Percentiles rank a stretch among this genome's conserved stretches.
Evolutionary conservation across 2,888 invertebrate species (phyloP).

Genomic region (Apodemia mormo): DNA sequence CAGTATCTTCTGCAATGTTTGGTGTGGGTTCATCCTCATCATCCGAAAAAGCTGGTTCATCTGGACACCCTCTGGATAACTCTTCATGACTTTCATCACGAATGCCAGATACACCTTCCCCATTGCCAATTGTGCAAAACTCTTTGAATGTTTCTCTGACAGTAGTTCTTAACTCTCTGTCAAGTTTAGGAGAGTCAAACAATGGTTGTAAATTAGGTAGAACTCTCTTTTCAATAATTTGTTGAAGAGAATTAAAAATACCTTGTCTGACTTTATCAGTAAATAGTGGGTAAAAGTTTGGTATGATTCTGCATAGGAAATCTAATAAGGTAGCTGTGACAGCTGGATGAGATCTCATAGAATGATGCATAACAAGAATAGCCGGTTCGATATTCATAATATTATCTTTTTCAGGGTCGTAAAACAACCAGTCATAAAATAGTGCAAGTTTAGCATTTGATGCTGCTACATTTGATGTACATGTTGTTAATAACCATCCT

Average conservation of each 20-base stretch:
- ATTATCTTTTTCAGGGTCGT: conserved; percentile 94
- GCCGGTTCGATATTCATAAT: conserved; percentile 98
- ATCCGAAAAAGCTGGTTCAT: conserved; percentile 91
- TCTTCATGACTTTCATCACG: conserved; percentile 71
- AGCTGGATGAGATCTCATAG: conserved; percentile 94
- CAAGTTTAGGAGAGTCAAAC: conserved; percentile 93
- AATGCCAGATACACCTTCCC: conserved; percentile 75
- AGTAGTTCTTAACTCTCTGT: conserved; percentile 90
- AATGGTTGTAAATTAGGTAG: conserved; percentile 91
- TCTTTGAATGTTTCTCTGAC: conserved; percentile 96
- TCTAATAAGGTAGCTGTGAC: conserved; percentile 94
- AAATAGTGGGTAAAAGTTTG: conserved; percentile 91
- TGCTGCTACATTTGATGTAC: conserved; percentile 93
- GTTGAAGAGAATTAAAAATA: conserved; percentile 90
- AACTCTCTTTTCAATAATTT: conserved; percentile 95
- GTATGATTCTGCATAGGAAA: conserved; percentile 95
- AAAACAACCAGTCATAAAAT: conserved; percentile 97
- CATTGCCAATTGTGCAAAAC: conserved; percentile 86
- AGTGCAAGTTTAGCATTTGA: conserved; percentile 95
- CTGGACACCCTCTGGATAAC: conserved; percentile 71
- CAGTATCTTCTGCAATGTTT: conserved; percentile 82
- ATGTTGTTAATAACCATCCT: conserved; percentile 95
- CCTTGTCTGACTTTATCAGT: conserved; percentile 90
- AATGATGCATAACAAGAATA: conserved; percentile 96
- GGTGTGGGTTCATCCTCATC: conserved; percentile 88